Base-by-base conservation (phyloP, 2,888 invertebrate genomes). In the Leptarthrus brevirostris region DNA sequence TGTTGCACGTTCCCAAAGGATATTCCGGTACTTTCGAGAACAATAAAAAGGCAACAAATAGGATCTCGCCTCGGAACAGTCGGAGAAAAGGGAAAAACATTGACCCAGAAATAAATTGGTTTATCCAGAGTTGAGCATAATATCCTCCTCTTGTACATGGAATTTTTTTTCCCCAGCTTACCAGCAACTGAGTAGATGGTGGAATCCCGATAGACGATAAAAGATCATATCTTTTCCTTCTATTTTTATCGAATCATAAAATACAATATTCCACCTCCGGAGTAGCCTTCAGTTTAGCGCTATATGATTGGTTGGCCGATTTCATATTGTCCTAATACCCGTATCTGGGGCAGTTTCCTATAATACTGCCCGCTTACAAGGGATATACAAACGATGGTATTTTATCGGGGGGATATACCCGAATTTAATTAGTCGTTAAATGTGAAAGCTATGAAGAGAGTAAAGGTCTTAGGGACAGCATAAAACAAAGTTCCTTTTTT, bases 71-170 rank as follows among this genome's bases (percentile, higher is more conserved):
- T 44, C 34, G 26, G 34, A 66, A 47, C 40, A 61, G 61, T 61
- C 61, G 16, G 36, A 47, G 47, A 47, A 66, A 66, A 47, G 44
- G 66, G 66, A 24, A 26, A 47, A 66, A 47, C 66, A 16, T 24
- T 66, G 66, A 66, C 66, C 66, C 66, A 66, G 47, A 66, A 66
- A 66, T 66, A 66, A 66, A 66, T 66, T 66, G 66, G 66, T 66
- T 66, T 47, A 66, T 66, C 66, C 66, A 44, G 66, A 66, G 66
- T 47, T 14, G 47, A 66, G 47, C 66, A 44, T 47, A 47, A 47
- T 47, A 47, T 66, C 66, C 47, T 66, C 4, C n/a, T 24, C 24
- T 24, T 47, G 66, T 66, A 44, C 47, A 49, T 12, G 26, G 30
- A 24, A 24, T 22, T 14, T 22, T 14, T 24, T 14, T n/a, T n/a